Percentiles rank a stretch among this genome's conserved stretches.
These are phyloP conservation scores for Aporophyla nigra DNA, from an alignment of 2,888 invertebrate species.

Conservation along the genomic window DNA sequence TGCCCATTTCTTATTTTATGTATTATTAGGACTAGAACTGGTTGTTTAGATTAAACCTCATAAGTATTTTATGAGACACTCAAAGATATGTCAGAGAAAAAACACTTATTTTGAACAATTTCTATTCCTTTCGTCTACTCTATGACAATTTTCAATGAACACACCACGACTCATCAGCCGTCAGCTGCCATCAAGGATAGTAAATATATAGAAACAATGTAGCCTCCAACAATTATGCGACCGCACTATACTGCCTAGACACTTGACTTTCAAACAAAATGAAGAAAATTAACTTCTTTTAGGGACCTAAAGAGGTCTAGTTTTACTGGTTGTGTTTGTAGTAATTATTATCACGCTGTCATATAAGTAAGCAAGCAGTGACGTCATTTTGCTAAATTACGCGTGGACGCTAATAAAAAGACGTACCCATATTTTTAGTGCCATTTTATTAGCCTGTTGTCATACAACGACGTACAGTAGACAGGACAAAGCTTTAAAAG, in stretches of 20 bases:
- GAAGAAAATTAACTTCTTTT: conserved; percentile 23
- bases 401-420: conserved; percentile 58
- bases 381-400: conserved; percentile 70
- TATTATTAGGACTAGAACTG: not conserved
- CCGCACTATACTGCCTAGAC: conserved; percentile 57
- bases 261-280: conserved; percentile 40
- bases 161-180: conserved; percentile 61
- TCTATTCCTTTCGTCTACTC: conserved; percentile 48
- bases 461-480: not conserved
- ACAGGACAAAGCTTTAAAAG: conserved; percentile 14
- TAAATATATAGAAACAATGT: conserved; percentile 72
- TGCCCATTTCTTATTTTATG: no score
- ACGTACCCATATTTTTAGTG: conserved; percentile 47
- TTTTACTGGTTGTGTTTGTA: conserved; percentile 55
- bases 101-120: not conserved
- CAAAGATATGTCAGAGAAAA: not conserved
- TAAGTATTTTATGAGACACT: no score
- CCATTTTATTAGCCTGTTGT: conserved; percentile 43
- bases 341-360: conserved; percentile 67
- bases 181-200: conserved; percentile 77
- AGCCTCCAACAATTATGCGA: conserved; percentile 56
- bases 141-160: conserved; percentile 63
- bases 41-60: no score
- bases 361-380: conserved; percentile 66
- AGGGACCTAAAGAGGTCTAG: conserved; percentile 42